Conservation (phyloP, 2,888 invertebrate species). For the Rotaria macrura region DNA sequence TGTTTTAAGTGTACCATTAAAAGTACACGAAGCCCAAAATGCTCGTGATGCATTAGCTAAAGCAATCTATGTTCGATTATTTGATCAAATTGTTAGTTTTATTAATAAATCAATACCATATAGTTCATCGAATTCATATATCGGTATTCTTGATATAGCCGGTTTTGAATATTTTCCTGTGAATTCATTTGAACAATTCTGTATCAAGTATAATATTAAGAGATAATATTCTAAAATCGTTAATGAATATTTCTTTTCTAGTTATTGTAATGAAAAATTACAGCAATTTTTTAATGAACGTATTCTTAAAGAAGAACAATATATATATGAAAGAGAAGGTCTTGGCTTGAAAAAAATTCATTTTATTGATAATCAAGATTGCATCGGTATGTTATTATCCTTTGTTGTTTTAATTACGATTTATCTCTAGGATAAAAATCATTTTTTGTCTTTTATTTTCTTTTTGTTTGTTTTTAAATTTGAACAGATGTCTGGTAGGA, state of each 20-base stretch:
- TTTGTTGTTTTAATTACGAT: not conserved
- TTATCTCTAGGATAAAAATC: too few species aligned
- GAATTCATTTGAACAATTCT: constrained; percentile 17
- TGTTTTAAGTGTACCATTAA: constrained; percentile 66
- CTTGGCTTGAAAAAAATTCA: constrained; percentile 82
- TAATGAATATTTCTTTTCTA: constrained; percentile 71
- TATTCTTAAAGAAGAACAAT: constrained; percentile 86
- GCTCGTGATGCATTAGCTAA: constrained; percentile 92
- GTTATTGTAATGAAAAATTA: constrained; percentile 96
- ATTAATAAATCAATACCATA: constrained; percentile 95
- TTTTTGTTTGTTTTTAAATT: not conserved
- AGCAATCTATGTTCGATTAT: constrained; percentile 81
- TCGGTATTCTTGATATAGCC: constrained; percentile 92
- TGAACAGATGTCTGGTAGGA: not conserved
- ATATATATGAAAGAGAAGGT: constrained; percentile 79
- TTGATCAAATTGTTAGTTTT: constrained; percentile 82
- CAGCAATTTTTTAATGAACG: constrained; percentile 98
- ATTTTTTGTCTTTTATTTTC: not conserved
- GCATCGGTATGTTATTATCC: constrained; percentile 62
- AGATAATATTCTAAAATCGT: constrained; percentile 42
- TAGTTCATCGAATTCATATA: constrained; percentile 77
- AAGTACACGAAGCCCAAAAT: constrained; percentile 78
- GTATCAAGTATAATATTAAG: not conserved
- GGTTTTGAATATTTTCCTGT: constrained; percentile 59
- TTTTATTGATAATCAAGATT: constrained; percentile 91